Percentiles rank a stretch among this genome's conserved stretches.
These are phyloP conservation scores for Drosophila helvetica DNA, from an alignment of 2,888 invertebrate species.

Conservation along the genomic window DNA sequence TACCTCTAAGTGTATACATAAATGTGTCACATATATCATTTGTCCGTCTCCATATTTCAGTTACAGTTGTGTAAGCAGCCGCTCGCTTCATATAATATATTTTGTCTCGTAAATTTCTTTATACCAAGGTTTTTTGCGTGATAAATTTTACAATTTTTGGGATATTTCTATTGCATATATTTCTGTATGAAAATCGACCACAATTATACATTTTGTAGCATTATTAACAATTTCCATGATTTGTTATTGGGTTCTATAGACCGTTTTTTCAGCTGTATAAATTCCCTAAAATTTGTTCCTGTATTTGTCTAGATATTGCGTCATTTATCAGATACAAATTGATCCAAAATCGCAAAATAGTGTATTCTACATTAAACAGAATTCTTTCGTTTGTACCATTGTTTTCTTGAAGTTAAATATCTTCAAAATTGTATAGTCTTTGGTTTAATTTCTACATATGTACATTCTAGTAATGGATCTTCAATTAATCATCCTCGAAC, in stretches of 20 bases:
- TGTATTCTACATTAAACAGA: too few species aligned
- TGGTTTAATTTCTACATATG: too few species aligned
- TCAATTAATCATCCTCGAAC: too few species aligned
- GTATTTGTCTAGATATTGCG: too few species aligned
- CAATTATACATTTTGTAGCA: background rate
- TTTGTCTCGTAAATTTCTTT: constrained; percentile 1
- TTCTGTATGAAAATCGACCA: background rate
- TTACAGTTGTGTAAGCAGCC: constrained; percentile 34
- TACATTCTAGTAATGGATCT: too few species aligned
- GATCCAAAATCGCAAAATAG: too few species aligned
- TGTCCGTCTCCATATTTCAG: constrained; percentile 21
- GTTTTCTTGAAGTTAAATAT: too few species aligned
- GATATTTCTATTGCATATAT: background rate
- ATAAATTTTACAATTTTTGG: constrained; percentile 2
- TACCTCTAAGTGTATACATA: too few species aligned
- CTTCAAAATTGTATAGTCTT: too few species aligned
- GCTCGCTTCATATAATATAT: constrained; percentile 1
- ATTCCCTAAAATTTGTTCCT: background rate
- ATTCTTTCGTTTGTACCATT: too few species aligned
- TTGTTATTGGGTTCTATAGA: background rate
- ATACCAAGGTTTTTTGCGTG: constrained; percentile 5
- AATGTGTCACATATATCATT: constrained; percentile 1
- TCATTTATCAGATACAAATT: too few species aligned
- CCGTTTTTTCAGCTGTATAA: background rate
- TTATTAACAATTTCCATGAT: background rate